Percentiles rank a stretch among this genome's conserved stretches.
Conservation (phyloP, 1,140 invertebrate species). For the Armadillidium nasatum region DNA sequence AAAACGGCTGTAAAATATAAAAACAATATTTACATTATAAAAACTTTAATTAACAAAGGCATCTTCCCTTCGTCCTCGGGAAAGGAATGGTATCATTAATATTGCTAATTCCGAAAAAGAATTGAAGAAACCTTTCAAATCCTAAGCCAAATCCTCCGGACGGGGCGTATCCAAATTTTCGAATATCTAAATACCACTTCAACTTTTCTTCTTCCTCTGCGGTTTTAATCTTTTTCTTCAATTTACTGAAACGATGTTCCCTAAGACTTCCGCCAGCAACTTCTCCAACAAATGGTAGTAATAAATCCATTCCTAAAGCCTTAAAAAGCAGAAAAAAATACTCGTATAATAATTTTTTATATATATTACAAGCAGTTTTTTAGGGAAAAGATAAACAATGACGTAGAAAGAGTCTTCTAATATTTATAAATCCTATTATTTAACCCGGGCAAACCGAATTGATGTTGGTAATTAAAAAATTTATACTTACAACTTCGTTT, state of each 20-base stretch:
- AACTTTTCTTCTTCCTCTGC: constrained; percentile 52
- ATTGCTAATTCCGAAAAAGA: constrained; percentile 36
- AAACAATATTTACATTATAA: background rate
- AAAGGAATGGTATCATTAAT: constrained; percentile 40
- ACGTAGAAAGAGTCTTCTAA: too few relatives aligned
- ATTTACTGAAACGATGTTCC: constrained; percentile 67
- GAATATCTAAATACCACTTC: constrained; percentile 86
- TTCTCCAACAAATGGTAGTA: constrained; percentile 84
- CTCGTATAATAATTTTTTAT: too few relatives aligned
- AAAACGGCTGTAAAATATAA: background rate
- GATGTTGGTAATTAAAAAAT: too few relatives aligned
- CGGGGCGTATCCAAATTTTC: constrained; percentile 75
- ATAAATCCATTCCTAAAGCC: constrained; percentile 80
- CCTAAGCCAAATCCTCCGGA: constrained; percentile 94
- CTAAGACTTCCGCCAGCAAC: constrained; percentile 88
- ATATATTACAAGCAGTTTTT: too few relatives aligned
- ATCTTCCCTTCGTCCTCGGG: constrained; percentile 24
- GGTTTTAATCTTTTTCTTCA: constrained; percentile 54
- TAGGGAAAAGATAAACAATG: too few relatives aligned
- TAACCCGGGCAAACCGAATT: too few relatives aligned
- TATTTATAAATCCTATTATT: too few relatives aligned
- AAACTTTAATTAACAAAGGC: background rate
- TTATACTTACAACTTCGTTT: constrained; percentile 52
- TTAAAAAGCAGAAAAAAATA: constrained; percentile 48
- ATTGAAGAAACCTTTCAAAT: constrained; percentile 84